Evolutionary conservation across 2,113 vertebrate species (phyloP).

Genomic region (Tamias sibiricus): DNA sequence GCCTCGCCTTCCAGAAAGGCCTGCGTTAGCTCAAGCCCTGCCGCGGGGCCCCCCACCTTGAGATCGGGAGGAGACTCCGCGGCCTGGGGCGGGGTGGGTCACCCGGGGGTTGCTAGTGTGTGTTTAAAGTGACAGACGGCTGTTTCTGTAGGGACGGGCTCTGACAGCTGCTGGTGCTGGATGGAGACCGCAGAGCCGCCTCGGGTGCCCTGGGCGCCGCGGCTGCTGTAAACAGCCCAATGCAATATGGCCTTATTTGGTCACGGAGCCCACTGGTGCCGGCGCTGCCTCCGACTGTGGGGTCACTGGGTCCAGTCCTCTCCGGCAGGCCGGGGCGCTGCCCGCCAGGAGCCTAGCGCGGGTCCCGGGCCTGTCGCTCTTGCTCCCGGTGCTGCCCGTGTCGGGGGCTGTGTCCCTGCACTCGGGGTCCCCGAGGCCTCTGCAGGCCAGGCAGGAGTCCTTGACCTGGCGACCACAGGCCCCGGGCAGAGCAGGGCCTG

Average conservation of each 20-base stretch:
- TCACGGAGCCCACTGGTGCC: slow-evolving; percentile 80
- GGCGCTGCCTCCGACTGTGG: slow-evolving; percentile 71
- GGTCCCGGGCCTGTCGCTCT: neutral
- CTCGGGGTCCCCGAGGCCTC: neutral
- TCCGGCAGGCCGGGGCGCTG: no score
- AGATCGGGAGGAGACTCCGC: neutral
- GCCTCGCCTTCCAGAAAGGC: slow-evolving; percentile 50
- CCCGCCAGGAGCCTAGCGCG: slow-evolving; percentile 78
- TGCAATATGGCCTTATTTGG: slow-evolving; percentile 90
- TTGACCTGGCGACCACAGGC: no score
- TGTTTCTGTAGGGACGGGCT: slow-evolving; percentile 76
- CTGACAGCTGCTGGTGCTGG: slow-evolving; percentile 60
- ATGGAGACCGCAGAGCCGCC: neutral
- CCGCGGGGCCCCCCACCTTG: neutral
- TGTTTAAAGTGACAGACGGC: slow-evolving; percentile 64
- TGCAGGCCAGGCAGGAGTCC: neutral
- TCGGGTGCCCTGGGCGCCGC: slow-evolving; percentile 73
- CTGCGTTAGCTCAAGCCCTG: slow-evolving; percentile 41
- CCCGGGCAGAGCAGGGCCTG: accelerated
- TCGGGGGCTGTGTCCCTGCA: accelerated
- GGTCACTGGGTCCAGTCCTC: no score
- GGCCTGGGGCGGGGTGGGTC: slow-evolving; percentile 30
- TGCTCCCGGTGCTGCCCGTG: neutral
- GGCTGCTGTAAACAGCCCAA: slow-evolving; percentile 86
- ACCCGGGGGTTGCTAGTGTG: slow-evolving; percentile 58